Evolutionary conservation across 1,140 invertebrate species (phyloP), one percentile per base, ranked within the genome.

Genomic region (Antheraea mylitta): DNA sequence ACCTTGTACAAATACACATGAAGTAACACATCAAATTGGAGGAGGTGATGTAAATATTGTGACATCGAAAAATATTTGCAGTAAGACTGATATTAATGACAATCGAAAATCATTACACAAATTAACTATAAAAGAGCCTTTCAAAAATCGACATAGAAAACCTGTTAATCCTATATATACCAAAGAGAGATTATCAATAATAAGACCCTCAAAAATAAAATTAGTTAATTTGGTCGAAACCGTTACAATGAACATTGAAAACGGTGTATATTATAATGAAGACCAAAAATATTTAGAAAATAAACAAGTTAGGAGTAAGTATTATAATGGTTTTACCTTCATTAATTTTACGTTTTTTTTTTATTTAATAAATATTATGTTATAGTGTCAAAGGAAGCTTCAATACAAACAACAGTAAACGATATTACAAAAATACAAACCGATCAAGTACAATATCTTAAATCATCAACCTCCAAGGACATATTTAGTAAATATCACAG

Each of bases 221-320:
- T 13, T 13, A 53, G 89, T 77, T 64, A 87, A 90, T 61, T 83
- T 87, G 38, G 86, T 91, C 58, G 89, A 91, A 19, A 89, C 81
- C 69, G 77, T 91, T 36, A 83, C 90, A 45, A 84, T 73, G 63
- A 90, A 89, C 66, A 79, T 91, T 18, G 82, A 77, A 64, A 80
- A 63, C 68, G 89, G 89, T 58, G 74, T 82, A 53, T 91, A 91
- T 77, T 89, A 85, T 63, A 82, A 59, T 63, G 71, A 78, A 38
- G 85, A 86, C n/a, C 58, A 69, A 42, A 74, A 67, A 73, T 19
- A 75, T 70, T 18, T 60, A 30, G 37, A 68, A 38, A 68, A 61
- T 70, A 74, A 53, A 70, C 76, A 42, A 62, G 36, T 58, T 18
- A 42, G 10, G 18, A 67, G 74, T 73, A 69, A 69, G 61, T 61